phyloP scores from a whole-genome alignment of 2,113 vertebrate genomes.

The Madoqua kirkii region DNA sequence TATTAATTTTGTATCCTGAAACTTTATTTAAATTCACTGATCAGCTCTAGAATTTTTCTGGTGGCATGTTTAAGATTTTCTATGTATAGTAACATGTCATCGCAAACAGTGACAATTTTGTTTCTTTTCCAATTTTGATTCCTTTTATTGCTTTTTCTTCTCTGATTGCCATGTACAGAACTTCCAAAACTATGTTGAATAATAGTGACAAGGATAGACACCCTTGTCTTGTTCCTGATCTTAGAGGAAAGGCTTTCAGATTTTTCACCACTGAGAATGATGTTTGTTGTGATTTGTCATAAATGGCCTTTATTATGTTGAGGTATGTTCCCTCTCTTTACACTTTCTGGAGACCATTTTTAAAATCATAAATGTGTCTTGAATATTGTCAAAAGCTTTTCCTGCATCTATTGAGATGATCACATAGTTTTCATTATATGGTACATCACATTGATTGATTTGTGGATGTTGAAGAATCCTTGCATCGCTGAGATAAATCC shows the following conservation, averaged over 20 bases:
- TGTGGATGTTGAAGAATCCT: background rate
- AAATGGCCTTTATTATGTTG: background rate
- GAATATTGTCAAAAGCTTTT: background rate
- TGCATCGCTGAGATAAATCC: background rate
- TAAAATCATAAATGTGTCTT: background rate
- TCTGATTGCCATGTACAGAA: background rate
- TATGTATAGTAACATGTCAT: background rate
- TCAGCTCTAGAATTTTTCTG: background rate
- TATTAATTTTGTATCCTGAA: background rate
- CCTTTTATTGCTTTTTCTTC: background rate
- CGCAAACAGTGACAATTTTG: background rate
- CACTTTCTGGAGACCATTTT: background rate
- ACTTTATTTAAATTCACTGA: background rate
- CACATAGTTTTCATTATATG: background rate
- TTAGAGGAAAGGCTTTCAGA: background rate
- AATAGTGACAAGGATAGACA: background rate
- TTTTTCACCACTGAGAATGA: background rate
- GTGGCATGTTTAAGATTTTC: background rate
- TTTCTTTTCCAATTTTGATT: background rate
- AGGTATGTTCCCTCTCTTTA: background rate
- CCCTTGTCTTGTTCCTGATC: background rate
- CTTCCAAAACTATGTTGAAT: background rate
- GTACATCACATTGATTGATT: background rate
- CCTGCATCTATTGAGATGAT: background rate
- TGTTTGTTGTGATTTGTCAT: background rate